Percentiles rank a stretch among this genome's conserved stretches.
Conservation (phyloP, 2,113 vertebrate species). For the Hypanus sabinus region DNA sequence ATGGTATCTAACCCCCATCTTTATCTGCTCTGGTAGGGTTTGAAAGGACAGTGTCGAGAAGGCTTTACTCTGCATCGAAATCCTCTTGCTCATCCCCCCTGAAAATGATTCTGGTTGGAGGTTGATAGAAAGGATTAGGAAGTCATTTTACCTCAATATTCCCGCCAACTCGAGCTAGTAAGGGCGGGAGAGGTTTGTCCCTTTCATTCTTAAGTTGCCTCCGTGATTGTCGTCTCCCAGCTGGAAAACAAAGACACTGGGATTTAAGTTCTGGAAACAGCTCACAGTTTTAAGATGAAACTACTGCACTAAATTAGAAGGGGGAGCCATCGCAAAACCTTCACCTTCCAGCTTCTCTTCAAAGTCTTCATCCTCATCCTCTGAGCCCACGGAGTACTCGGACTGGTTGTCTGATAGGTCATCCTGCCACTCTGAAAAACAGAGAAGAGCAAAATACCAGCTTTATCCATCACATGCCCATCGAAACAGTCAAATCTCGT, state of each 20-base stretch:
- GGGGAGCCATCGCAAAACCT: constrained; percentile 39
- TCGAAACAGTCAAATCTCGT: too few relatives aligned
- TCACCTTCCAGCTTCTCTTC: constrained; percentile 92
- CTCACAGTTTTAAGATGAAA: constrained; percentile 41
- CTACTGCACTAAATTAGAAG: background rate
- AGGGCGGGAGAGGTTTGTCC: constrained; percentile 88
- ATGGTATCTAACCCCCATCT: background rate
- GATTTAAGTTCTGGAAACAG: background rate
- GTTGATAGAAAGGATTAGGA: background rate
- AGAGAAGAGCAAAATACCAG: background rate
- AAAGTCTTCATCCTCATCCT: constrained; percentile 97
- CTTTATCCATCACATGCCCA: too few relatives aligned
- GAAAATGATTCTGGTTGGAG: background rate
- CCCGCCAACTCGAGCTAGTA: constrained; percentile 88
- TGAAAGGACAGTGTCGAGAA: background rate
- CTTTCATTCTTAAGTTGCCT: constrained; percentile 88
- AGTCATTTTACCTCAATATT: constrained; percentile 78
- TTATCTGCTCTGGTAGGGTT: background rate
- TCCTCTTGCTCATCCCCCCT: background rate
- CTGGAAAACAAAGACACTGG: constrained; percentile 47
- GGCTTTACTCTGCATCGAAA: background rate
- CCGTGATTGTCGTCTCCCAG: constrained; percentile 84
- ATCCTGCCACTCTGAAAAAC: constrained; percentile 82
- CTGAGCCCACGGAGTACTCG: constrained; percentile 93
- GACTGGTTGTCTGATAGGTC: constrained; percentile 98